These are phyloP conservation scores for Pseudomyrmex sp. DNA, from an alignment of 1,140 invertebrate genomes.

Conservation along the genomic window DNA sequence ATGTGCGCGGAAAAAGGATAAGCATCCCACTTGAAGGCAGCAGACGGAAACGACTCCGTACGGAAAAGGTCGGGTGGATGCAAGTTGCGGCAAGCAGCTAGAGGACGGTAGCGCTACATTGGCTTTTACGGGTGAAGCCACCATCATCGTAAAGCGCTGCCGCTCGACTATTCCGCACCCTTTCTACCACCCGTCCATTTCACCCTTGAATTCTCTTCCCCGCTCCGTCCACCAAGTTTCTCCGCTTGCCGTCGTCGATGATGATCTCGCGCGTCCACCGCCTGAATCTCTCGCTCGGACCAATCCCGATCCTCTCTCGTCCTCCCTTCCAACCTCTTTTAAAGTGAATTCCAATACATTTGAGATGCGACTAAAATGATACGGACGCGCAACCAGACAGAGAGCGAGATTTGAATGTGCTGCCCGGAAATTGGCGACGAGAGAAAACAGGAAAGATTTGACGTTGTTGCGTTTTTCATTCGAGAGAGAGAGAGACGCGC, in stretches of 20 bases:
- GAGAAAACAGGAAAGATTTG: constrained; percentile 14
- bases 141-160: constrained; percentile 76
- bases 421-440: constrained; percentile 71
- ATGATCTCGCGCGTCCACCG: constrained; percentile 41
- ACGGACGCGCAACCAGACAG: constrained; percentile 46
- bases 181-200: background rate
- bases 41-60: constrained; percentile 9
- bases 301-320: constrained; percentile 6
- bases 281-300: constrained; percentile 1
- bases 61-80: constrained; percentile 21
- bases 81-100: constrained; percentile 36
- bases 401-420: constrained; percentile 76
- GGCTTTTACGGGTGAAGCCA: constrained; percentile 76
- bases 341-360: constrained; percentile 79
- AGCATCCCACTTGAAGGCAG: constrained; percentile 33
- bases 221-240: constrained; percentile 23
- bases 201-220: constrained; percentile 21
- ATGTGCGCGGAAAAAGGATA: constrained; percentile 3
- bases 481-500: background rate
- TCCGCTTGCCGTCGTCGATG: constrained; percentile 3
- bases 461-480: constrained; percentile 27
- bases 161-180: constrained; percentile 56
- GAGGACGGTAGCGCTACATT: constrained; percentile 71
- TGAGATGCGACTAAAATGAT: constrained; percentile 71
- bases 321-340: constrained; percentile 34